phyloP scores from a whole-genome alignment of 2,113 vertebrate genomes.

The Syngnathus floridae region DNA sequence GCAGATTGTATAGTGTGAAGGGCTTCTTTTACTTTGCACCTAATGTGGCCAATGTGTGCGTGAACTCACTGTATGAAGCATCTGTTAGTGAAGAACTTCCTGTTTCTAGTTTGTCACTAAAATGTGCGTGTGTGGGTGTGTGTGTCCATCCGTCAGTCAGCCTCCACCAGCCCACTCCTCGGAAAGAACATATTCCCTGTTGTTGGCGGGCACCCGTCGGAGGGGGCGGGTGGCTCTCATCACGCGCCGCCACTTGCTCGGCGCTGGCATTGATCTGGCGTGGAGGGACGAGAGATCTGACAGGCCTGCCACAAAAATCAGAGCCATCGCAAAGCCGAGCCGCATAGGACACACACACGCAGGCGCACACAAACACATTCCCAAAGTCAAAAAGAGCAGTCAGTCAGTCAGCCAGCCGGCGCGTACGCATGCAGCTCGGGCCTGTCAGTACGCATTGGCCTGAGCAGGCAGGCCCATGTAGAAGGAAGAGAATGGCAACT shows the following conservation, averaged over 20 bases:
- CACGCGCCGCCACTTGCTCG: conserved; percentile 63
- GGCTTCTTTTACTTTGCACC: background rate
- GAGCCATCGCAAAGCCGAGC: conserved; percentile 71
- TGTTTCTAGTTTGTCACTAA: conserved; percentile 13
- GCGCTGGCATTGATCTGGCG: conserved; percentile 76
- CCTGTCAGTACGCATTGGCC: conserved; percentile 55
- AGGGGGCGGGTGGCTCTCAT: conserved; percentile 75
- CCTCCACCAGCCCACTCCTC: conserved; percentile 85
- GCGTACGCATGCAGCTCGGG: conserved; percentile 70
- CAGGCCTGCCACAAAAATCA: conserved; percentile 96
- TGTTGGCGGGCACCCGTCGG: conserved; percentile 82
- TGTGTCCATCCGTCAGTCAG: conserved; percentile 71
- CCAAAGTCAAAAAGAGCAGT: conserved; percentile 92
- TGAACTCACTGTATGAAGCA: background rate
- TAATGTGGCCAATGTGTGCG: background rate
- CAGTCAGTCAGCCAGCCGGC: conserved; percentile 75
- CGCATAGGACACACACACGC: conserved; percentile 12
- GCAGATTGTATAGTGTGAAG: background rate
- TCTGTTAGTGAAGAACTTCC: background rate
- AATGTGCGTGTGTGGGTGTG: background rate
- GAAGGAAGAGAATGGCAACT: conserved; percentile 30
- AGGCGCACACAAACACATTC: conserved; percentile 28
- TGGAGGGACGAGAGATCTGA: conserved; percentile 80
- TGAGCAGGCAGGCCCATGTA: conserved; percentile 35
- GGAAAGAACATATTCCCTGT: conserved; percentile 94